These are phyloP conservation scores for Muscicapa adusta DNA, from an alignment of 2,113 vertebrate species.

Conservation along the genomic window DNA sequence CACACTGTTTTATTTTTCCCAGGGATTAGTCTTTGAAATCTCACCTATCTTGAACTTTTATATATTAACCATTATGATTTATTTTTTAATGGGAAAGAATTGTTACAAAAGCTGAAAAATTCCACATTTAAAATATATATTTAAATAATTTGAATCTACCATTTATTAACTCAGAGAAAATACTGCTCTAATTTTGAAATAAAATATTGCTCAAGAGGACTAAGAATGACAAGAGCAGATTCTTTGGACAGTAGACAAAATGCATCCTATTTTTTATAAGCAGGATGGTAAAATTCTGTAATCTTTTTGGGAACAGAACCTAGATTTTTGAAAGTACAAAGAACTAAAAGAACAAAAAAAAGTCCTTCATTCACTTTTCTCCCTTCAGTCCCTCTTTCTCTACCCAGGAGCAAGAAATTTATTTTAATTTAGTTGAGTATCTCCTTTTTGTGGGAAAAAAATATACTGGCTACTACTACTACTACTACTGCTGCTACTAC, in stretches of 20 bases:
- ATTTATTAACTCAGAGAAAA: background rate
- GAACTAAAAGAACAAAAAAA: background rate
- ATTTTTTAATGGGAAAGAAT: background rate
- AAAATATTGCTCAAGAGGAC: slow-evolving; percentile 8
- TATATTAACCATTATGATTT: background rate
- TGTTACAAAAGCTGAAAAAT: background rate
- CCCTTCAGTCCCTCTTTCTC: background rate
- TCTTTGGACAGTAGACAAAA: background rate
- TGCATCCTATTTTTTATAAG: background rate
- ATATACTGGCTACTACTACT: too few species aligned
- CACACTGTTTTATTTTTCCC: background rate
- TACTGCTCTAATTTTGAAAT: background rate
- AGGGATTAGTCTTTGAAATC: background rate
- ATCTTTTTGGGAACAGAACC: background rate
- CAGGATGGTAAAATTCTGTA: background rate
- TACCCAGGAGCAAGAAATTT: background rate
- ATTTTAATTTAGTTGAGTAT: background rate
- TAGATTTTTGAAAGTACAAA: background rate
- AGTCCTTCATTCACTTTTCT: background rate
- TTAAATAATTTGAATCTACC: background rate
- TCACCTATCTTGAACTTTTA: background rate
- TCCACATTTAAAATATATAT: background rate
- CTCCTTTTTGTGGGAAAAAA: background rate
- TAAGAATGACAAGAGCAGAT: background rate
- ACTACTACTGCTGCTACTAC: too few species aligned